Base-by-base conservation (phyloP, 2,888 invertebrate genomes). In the Drosophila gaucha region DNA sequence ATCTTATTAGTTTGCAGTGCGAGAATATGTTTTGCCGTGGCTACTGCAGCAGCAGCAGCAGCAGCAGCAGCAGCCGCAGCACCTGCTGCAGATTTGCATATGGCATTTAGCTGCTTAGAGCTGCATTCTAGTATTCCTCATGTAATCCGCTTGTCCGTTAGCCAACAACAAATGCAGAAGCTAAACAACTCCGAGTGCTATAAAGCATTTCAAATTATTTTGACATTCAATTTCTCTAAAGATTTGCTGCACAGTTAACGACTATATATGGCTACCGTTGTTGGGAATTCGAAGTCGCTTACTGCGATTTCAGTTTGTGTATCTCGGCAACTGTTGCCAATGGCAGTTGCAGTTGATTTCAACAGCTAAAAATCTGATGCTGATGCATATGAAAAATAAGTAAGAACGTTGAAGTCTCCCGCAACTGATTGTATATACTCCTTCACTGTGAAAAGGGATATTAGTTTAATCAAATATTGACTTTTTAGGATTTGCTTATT, bases 1-100 rank as follows among this genome's bases (percentile, higher is more conserved):
- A 80, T 77, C 84, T 84, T 82, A 82, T 86, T 86, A 83, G 86
- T 80, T 80, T 83, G 80, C 80, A 69, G 68, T 65, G 68, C 68
- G 30, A 64, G 58, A 64, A 64, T 72, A 58, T 72, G 76, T 72
- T 69, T n/a, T 76, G 60, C 72, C 73, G 64, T 64, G 30, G 56
- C 58, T 38, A 63, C 47, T 44, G n/a, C 41, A 20, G 44, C 20
- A 51, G 30, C 28, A 49, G 14, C 20, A 51, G 30, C 28, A 49
- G 14, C 28, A 28, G 12, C 30, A 22, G 4, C 30, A 14, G 20
- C 39, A 35, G 18, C 24, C 30, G 41, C 31, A 39, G 31, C 72
- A 67, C 68, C 74, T 72, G 74, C 60, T 56, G 51, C 54, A 31
- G 67, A 75, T 74, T 74, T 74, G 73, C 73, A 74, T 75, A 74